A percentile compares a stretch with the other conserved stretches of the same genome.
These are phyloP conservation scores for Ophraella communa DNA, from an alignment of 2,888 invertebrate species.

Conservation along the genomic window DNA sequence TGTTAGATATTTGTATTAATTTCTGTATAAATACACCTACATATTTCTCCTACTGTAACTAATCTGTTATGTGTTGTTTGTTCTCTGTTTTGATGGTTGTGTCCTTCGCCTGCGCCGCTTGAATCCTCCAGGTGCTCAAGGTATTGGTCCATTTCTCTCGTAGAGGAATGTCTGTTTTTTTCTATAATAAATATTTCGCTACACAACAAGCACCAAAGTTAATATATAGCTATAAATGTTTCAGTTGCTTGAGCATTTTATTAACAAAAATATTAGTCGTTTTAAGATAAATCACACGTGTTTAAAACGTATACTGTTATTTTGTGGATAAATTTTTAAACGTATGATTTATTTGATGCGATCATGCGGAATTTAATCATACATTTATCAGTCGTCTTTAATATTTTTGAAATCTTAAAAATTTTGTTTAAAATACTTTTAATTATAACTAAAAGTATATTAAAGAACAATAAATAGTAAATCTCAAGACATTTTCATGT, in stretches of 20 bases:
- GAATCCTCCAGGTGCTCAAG: slow-evolving; percentile 63
- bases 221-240: no score
- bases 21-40: slow-evolving; percentile 22
- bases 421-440: no score
- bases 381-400: neutral
- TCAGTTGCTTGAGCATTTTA: neutral
- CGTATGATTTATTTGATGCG: no score
- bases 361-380: neutral
- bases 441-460: no score
- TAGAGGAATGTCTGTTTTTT: slow-evolving; percentile 16
- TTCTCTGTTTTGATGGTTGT: slow-evolving; percentile 60
- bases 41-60: slow-evolving; percentile 48
- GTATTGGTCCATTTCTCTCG: slow-evolving; percentile 54
- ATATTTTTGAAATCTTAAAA: no score
- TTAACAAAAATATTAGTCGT: neutral
- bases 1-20: slow-evolving; percentile 34
- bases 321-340: no score
- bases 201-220: no score
- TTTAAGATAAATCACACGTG: neutral
- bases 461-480: no score
- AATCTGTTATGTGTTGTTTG: slow-evolving; percentile 60
- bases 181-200: no score
- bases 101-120: slow-evolving; percentile 55
- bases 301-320: no score
- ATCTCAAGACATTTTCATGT: no score